Evolutionary conservation across 2,888 invertebrate genomes (phyloP), one percentile per base, ranked within the genome.

Genomic region (Drosophila neotestacea): DNA sequence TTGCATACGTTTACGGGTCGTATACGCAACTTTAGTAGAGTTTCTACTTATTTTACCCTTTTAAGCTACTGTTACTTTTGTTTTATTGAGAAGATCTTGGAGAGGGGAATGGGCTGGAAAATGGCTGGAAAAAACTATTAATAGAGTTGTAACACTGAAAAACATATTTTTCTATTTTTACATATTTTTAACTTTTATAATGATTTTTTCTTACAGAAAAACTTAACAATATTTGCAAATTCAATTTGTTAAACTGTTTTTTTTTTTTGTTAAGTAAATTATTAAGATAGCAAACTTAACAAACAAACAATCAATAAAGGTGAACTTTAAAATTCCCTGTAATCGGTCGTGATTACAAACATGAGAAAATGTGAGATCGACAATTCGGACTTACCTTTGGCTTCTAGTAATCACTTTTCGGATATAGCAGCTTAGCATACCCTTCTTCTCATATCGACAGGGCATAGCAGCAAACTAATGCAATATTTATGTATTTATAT

Each of bases 1-100:
- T 50, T 54, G 51, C 73, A 51, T 73, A 52, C 46, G 56, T 16
- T 54, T 7, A 54, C 32, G 11, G 13, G 39, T 50, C 59, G 74
- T 74, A 64, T 75, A 60, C 42, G 60, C n/a, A 67, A 68, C 61
- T 61, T 58, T 36, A 54, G 16, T 52, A n/a, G 36, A 54, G n/a
- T 27, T 30, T 11, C 58, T 36, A 28, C 38, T 38, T 55, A 38
- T 52, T 55, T 48, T 38, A 22, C 54, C 38, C 11, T 32, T 16
- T 51, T 7, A 4, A 13, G 30, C 11, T 13, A 32, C 13, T 32
- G 13, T 10, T 16, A 13, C 47, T n/a, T 10, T 48, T 36, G 22
- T 58, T 41, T 34, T 50, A 11, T 46, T n/a, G 4, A 28, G 6
- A 30, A 5, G 10, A 0, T 4, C 10, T 5, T 30, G 11, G 6